phyloP scores from a whole-genome alignment of 2,888 invertebrate genomes.

The Epinotia bilunana region DNA sequence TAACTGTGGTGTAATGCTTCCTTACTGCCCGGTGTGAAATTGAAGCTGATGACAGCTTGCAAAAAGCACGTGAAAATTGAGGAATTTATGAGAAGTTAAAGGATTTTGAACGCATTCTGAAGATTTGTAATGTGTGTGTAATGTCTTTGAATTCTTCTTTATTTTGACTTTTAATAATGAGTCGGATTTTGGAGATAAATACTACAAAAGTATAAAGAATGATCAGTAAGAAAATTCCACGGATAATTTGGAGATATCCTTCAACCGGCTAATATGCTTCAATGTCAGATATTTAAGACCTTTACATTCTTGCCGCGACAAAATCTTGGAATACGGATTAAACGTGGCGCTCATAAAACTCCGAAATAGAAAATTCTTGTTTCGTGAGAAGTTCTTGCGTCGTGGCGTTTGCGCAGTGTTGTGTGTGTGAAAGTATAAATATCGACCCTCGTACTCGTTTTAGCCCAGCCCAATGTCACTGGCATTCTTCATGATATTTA shows the following conservation, averaged over 20 bases:
- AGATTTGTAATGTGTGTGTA: background rate
- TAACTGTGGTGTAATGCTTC: slow-evolving; percentile 50
- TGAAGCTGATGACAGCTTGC: slow-evolving; percentile 44
- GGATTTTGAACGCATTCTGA: slow-evolving; percentile 19
- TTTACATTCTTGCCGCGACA: slow-evolving; percentile 30
- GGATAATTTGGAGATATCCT: background rate
- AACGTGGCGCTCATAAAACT: slow-evolving; percentile 58
- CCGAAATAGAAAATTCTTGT: slow-evolving; percentile 72
- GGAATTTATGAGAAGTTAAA: slow-evolving; percentile 23
- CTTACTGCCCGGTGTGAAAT: slow-evolving; percentile 49
- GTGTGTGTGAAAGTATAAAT: slow-evolving; percentile 78
- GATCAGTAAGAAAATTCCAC: background rate
- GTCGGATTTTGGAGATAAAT: background rate
- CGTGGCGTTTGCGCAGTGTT: slow-evolving; percentile 54
- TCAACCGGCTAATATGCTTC: background rate
- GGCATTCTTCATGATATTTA: slow-evolving; percentile 64
- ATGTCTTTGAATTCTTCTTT: background rate
- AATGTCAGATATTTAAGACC: slow-evolving; percentile 1
- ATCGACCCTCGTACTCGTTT: slow-evolving; percentile 70
- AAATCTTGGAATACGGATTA: slow-evolving; percentile 54
- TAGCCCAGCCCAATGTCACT: slow-evolving; percentile 77
- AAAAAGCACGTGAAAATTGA: slow-evolving; percentile 34
- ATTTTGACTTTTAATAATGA: background rate
- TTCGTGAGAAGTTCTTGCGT: slow-evolving; percentile 56
- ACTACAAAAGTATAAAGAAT: background rate